Conservation (phyloP, 2,797 vertebrate genomes). For the Darevskia nairensis region DNA sequence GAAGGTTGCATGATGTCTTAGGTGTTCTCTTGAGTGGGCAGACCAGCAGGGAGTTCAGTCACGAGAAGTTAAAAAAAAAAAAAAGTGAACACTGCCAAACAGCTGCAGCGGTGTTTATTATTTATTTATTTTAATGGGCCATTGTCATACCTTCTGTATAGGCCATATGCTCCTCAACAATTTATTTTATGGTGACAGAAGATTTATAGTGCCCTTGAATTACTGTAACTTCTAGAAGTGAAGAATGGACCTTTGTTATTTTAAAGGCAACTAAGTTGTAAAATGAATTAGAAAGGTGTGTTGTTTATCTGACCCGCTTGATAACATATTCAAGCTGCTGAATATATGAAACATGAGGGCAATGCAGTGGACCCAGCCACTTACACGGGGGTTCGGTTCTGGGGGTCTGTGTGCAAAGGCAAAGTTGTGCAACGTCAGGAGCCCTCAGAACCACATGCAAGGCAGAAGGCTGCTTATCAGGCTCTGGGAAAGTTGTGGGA, state of each 20-base stretch:
- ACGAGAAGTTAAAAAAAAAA: background rate
- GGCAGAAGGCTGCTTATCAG: no score
- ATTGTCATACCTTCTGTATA: slow-evolving; percentile 33
- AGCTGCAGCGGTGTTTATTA: slow-evolving; percentile 16
- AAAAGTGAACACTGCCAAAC: slow-evolving; percentile 3
- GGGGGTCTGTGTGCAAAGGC: no score
- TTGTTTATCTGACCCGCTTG: fast-evolving
- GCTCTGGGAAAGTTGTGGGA: no score
- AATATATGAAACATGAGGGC: background rate
- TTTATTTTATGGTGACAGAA: slow-evolving; percentile 6
- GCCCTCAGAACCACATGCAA: no score
- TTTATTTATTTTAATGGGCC: background rate
- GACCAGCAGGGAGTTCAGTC: slow-evolving; percentile 19
- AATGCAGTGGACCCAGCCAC: background rate
- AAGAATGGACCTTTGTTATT: background rate
- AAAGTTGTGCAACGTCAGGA: no score
- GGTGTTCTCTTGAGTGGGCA: background rate
- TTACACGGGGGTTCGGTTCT: no score
- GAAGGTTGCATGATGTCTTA: background rate
- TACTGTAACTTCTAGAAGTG: slow-evolving; percentile 22
- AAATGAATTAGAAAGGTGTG: background rate
- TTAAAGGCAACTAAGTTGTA: background rate
- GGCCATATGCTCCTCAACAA: slow-evolving; percentile 13
- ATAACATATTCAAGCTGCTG: background rate
- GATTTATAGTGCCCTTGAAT: background rate